phyloP scores from a whole-genome alignment of 2,888 invertebrate genomes.

The Acanthococcus lagerstroemiae region DNA sequence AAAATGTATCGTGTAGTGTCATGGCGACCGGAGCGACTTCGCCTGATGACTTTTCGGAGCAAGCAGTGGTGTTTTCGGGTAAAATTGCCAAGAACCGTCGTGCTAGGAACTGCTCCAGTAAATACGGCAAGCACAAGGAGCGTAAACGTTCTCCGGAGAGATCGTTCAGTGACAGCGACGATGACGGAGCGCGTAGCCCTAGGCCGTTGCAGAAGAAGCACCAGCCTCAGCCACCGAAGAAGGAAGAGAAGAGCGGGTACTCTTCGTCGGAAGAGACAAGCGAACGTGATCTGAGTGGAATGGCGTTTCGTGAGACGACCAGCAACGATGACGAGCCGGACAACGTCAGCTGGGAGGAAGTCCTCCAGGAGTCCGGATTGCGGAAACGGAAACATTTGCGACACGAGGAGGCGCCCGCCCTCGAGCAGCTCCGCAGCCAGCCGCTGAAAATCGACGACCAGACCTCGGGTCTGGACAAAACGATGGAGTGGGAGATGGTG shows the following conservation, averaged over 20 bases:
- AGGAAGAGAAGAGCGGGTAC: constrained; percentile 17
- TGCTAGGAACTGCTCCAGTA: neutral
- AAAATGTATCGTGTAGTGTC: neutral
- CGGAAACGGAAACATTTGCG: neutral
- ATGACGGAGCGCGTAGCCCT: neutral
- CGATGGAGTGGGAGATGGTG: constrained; percentile 7
- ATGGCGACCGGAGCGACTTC: neutral
- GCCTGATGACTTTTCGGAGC: neutral
- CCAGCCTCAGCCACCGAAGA: neutral
- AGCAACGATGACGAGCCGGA: neutral
- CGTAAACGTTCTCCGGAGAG: neutral
- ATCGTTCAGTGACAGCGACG: neutral
- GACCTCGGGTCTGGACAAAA: neutral
- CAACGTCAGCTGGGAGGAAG: neutral
- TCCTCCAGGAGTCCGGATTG: too few relatives aligned
- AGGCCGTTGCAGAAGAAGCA: neutral
- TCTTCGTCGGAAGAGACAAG: constrained; percentile 17
- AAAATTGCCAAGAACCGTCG: constrained; percentile 1
- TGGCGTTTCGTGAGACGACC: neutral
- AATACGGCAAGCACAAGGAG: neutral
- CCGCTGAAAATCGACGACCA: neutral
- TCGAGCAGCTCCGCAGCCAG: neutral
- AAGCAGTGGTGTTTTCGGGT: neutral
- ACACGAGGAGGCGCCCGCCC: neutral
- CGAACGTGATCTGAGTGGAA: neutral